A percentile compares a stretch with the other conserved stretches of the same genome.
phyloP scores from a whole-genome alignment of 2,888 invertebrate species.

The Morpho helenor region DNA sequence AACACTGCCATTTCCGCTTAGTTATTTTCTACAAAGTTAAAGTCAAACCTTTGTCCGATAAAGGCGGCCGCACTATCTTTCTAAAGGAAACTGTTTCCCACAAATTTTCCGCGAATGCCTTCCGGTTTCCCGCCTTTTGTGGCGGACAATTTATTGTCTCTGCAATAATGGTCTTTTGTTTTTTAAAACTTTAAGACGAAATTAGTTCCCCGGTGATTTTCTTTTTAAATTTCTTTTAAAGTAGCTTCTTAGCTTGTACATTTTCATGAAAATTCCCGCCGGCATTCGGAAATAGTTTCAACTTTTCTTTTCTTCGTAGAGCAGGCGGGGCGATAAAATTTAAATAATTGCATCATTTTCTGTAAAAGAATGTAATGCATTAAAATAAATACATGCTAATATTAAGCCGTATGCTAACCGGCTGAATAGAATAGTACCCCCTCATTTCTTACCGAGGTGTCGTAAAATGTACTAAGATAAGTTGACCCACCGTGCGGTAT shows the following conservation, averaged over 20 bases:
- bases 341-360: too few relatives aligned
- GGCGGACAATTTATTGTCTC: slow-evolving; percentile 13
- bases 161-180: slow-evolving; percentile 8
- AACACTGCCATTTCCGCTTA: slow-evolving; percentile 1
- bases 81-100: slow-evolving; percentile 13
- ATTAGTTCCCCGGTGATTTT: slow-evolving; percentile 4
- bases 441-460: too few relatives aligned
- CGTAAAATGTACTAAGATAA: too few relatives aligned
- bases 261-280: too few relatives aligned
- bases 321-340: too few relatives aligned
- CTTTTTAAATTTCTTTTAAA: not conserved
- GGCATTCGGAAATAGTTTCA: too few relatives aligned
- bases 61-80: slow-evolving; percentile 11
- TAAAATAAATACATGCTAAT: too few relatives aligned
- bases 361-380: too few relatives aligned
- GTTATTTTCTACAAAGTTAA: slow-evolving; percentile 4
- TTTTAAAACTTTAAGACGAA: not conserved
- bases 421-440: too few relatives aligned
- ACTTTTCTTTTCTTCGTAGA: too few relatives aligned
- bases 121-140: slow-evolving; percentile 13
- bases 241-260: not conserved
- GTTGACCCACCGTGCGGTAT: too few relatives aligned
- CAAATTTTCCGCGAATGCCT: slow-evolving; percentile 14
- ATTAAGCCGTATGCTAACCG: too few relatives aligned
- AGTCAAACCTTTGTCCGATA: slow-evolving; percentile 5